A percentile compares a stretch with the other conserved stretches of the same genome.
Evolutionary conservation across 2,113 vertebrate genomes (phyloP).

Genomic region (Pomatorhinus ruficollis): DNA sequence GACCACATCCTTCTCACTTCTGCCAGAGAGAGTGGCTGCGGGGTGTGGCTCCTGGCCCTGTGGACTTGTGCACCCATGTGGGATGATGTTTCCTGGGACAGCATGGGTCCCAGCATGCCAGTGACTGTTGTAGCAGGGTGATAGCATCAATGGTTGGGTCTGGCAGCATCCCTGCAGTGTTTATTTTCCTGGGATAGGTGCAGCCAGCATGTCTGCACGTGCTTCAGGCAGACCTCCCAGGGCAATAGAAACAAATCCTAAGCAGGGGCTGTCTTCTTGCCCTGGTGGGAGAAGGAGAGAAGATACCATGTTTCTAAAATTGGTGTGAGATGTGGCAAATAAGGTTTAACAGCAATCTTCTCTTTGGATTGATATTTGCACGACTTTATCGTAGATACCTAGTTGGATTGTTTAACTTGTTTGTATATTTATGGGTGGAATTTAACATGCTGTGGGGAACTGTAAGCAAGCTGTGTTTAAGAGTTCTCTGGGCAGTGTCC

Average conservation of each 20-base stretch:
- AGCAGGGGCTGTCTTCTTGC: neutral
- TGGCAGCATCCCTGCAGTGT: neutral
- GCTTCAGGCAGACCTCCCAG: neutral
- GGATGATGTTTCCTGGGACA: neutral
- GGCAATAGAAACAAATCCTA: neutral
- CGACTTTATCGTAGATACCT: neutral
- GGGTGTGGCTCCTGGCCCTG: neutral
- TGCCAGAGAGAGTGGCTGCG: neutral
- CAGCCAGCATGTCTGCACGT: neutral
- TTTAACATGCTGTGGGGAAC: neutral
- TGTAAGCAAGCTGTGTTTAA: neutral
- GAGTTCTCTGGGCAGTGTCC: neutral
- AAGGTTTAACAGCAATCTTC: neutral
- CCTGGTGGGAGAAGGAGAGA: neutral
- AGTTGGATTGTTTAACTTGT: neutral
- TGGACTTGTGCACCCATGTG: neutral
- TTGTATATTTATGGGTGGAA: neutral
- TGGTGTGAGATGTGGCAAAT: neutral
- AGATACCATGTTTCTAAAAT: neutral
- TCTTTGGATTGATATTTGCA: neutral
- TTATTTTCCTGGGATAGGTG: neutral
- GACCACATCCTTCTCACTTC: neutral
- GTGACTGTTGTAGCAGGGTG: rapidly evolving
- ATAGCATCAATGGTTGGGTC: neutral
- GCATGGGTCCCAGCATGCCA: neutral